Percentiles rank a stretch among this genome's conserved stretches.
Evolutionary conservation across 2,113 vertebrate species (phyloP).

Genomic region (Tetrao urogallus): DNA sequence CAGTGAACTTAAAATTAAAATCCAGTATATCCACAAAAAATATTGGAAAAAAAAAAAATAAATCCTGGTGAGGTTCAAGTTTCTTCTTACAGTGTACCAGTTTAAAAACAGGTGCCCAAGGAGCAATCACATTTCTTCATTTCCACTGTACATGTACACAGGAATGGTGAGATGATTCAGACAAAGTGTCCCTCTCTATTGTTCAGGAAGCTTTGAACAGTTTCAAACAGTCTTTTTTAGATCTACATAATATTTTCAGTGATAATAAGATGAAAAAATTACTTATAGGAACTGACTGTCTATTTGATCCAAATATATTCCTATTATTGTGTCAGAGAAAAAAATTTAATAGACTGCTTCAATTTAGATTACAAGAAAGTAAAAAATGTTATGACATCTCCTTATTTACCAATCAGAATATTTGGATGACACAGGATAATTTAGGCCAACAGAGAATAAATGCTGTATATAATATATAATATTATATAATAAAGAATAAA

Average conservation of each 20-base stretch:
- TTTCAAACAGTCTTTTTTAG: neutral
- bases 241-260: no score
- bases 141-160: neutral
- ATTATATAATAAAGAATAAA: no score
- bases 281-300: no score
- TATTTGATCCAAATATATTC: neutral
- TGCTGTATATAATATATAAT: no score
- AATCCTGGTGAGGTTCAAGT: neutral
- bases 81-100: slow-evolving; percentile 1
- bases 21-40: neutral
- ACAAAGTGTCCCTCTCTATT: neutral
- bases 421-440: neutral
- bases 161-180: neutral
- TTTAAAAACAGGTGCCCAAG: slow-evolving; percentile 57
- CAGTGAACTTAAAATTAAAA: neutral
- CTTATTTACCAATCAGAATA: neutral
- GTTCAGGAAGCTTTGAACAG: neutral
- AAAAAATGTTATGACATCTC: neutral
- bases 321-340: neutral
- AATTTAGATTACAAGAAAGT: neutral
- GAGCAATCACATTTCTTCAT: neutral
- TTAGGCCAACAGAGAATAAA: neutral
- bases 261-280: no score
- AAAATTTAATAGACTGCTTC: neutral
- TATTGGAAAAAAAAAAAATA: no score